phyloP scores from a whole-genome alignment of 2,113 vertebrate genomes.

The Rhinolophus sinicus region DNA sequence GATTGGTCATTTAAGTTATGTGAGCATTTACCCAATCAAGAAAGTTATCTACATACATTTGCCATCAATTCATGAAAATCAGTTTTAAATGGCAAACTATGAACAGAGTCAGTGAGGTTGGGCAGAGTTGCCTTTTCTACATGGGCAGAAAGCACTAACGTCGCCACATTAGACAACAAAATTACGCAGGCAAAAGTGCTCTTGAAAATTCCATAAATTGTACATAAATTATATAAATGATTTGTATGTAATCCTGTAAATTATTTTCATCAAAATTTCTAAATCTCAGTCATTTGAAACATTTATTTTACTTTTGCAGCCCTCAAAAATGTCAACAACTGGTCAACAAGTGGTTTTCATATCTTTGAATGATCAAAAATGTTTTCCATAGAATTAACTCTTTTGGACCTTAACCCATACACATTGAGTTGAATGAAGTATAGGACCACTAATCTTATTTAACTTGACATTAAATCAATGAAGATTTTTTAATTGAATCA shows the following conservation, averaged over 20 bases:
- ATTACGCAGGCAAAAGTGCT: neutral
- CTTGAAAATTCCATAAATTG: neutral
- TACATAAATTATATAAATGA: neutral
- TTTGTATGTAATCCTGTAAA: neutral
- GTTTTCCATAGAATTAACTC: neutral
- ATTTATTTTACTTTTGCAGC: neutral
- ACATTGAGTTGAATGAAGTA: neutral
- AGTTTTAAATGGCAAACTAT: neutral
- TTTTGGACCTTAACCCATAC: neutral
- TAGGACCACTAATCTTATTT: neutral
- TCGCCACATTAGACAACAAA: neutral
- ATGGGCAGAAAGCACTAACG: neutral
- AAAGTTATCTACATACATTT: neutral
- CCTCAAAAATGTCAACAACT: neutral
- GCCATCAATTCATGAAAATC: neutral
- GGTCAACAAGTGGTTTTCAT: neutral
- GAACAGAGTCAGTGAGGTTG: neutral
- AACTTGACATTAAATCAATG: slow-evolving; percentile 28
- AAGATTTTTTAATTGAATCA: neutral
- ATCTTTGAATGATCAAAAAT: neutral
- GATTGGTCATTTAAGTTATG: neutral
- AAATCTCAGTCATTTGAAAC: neutral
- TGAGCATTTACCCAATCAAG: neutral
- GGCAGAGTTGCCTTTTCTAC: neutral
- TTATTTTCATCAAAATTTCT: neutral